phyloP scores from a whole-genome alignment of 2,888 invertebrate genomes.

The Antheraea assamensis region DNA sequence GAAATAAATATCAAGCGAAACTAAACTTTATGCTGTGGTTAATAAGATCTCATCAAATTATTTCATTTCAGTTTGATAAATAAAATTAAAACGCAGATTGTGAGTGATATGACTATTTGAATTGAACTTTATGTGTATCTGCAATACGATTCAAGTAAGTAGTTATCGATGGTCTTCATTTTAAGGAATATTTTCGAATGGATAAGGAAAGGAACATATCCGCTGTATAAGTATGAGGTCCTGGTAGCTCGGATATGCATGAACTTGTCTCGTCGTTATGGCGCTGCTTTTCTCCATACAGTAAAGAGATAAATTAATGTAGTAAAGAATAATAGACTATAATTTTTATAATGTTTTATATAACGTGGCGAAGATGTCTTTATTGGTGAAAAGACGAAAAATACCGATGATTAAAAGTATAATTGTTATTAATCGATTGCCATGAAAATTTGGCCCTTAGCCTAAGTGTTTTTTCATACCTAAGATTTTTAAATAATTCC shows the following conservation, averaged over 20 bases:
- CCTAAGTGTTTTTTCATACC: too few species aligned
- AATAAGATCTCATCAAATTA: not conserved
- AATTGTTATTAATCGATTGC: too few species aligned
- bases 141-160: not conserved
- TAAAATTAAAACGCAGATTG: not conserved
- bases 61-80: not conserved
- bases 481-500: too few species aligned
- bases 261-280: slow-evolving; percentile 1
- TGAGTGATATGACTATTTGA: not conserved
- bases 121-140: not conserved
- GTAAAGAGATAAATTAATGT: too few species aligned
- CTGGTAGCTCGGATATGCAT: slow-evolving; percentile 52
- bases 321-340: too few species aligned
- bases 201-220: slow-evolving; percentile 15
- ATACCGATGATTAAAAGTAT: too few species aligned
- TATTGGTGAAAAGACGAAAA: too few species aligned
- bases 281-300: not conserved
- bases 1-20: not conserved
- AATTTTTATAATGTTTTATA: too few species aligned
- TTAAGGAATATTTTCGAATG: slow-evolving; percentile 24
- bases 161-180: not conserved
- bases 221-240: slow-evolving; percentile 36
- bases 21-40: not conserved
- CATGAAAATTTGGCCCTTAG: too few species aligned
- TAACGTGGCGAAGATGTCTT: too few species aligned